Base-by-base conservation (phyloP, 1,140 invertebrate genomes). In the Leptonema lineaticorne region DNA sequence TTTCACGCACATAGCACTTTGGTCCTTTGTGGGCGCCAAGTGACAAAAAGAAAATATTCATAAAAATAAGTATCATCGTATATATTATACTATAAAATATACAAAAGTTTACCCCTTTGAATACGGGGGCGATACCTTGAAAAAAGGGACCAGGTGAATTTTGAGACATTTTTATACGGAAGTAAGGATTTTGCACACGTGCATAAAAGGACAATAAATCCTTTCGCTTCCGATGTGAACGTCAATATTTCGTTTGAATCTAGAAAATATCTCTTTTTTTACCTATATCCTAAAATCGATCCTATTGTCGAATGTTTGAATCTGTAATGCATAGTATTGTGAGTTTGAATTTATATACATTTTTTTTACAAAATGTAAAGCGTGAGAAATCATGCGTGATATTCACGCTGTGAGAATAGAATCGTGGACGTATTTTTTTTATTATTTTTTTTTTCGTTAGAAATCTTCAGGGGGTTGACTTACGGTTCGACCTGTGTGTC, bases 111-210 rank as follows among this genome's bases (percentile, higher is more conserved):
- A n/a, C n/a, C n/a, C n/a, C n/a, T n/a, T n/a, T n/a, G n/a, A n/a
- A n/a, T n/a, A n/a, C n/a, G n/a, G n/a, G n/a, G 48, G 63, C 53
- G 63, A 30, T 45, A 22, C 16, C n/a, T n/a, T 6, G 3, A 45
- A 41, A 37, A 41, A 41, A n/a, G 24, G 16, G 45, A 20, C 29
- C 60, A 26, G 48, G 45, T 62, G 53, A 67, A 67, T 48, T 59
- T 29, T 22, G 46, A 20, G 46, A 16, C 22, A 9, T 59, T 59
- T 62, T 45, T 45, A 28, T 69, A 60, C 66, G 70, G 70, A 71
- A 71, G 70, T 66, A 60, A 50, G 67, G 59, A 57, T 68, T 48
- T 71, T 66, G 62, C 48, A 63, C 70, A 71, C 67, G 70, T 71
- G 70, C 70, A 71, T n/a, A 66, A 68, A 68, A 63, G 62, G n/a